These are phyloP conservation scores for Pandion haliaetus DNA, from an alignment of 2,113 vertebrate genomes.

Conservation along the genomic window DNA sequence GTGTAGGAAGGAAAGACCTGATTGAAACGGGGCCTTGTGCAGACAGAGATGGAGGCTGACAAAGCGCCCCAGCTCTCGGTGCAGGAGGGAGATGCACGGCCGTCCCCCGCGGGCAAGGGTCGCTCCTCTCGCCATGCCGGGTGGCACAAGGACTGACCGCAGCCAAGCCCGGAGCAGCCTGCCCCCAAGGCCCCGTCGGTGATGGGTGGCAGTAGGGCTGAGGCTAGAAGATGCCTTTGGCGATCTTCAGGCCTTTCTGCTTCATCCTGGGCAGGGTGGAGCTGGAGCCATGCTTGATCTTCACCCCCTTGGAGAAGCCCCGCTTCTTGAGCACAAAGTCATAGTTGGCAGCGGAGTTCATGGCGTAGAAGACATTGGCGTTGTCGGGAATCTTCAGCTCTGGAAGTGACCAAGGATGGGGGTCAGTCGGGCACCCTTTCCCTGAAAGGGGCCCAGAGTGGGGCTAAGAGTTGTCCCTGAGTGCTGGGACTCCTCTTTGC, in stretches of 20 bases:
- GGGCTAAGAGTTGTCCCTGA: no score
- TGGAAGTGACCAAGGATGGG: conserved; percentile 23
- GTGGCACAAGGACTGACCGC: neutral
- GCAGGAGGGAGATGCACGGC: neutral
- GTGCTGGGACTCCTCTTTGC: neutral
- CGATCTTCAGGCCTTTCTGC: conserved; percentile 96
- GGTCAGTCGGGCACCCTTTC: neutral
- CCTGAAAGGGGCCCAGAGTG: neutral
- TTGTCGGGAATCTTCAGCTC: conserved; percentile 97
- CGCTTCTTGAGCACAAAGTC: conserved; percentile 95
- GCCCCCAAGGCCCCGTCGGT: conserved; percentile 6
- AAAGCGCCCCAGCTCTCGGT: neutral
- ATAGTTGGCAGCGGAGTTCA: conserved; percentile 98
- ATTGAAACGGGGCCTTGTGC: conserved; percentile 20
- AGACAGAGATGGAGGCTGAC: neutral
- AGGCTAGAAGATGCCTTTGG: conserved; percentile 96
- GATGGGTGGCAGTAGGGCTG: conserved; percentile 23
- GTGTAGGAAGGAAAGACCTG: conserved; percentile 27
- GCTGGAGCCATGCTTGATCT: conserved; percentile 89
- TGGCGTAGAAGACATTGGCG: conserved; percentile 97
- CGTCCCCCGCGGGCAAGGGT: neutral
- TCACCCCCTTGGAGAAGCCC: conserved; percentile 79
- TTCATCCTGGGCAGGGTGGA: conserved; percentile 97
- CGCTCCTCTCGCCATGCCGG: neutral
- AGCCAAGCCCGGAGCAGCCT: neutral